Evolutionary conservation across 2,797 vertebrate species (phyloP).

Genomic region (Sciurus carolinensis): DNA sequence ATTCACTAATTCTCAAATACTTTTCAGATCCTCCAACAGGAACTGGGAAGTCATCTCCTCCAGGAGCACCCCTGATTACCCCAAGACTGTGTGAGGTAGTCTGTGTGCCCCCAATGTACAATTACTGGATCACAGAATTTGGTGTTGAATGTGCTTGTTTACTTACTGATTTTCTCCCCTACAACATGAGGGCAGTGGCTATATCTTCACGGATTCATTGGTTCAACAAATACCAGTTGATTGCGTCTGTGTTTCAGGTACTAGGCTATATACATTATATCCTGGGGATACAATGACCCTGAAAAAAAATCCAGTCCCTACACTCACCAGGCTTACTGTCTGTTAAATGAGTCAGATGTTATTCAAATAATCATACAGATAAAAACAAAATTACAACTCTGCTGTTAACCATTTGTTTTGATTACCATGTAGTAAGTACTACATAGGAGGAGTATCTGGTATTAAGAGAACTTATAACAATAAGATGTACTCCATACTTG

Average conservation of each 20-base stretch:
- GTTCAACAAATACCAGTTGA: not conserved
- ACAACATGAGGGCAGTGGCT: not conserved
- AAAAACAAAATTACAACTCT: not conserved
- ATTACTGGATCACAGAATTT: not conserved
- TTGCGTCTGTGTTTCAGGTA: not conserved
- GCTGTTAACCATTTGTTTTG: not conserved
- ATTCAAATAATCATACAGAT: not conserved
- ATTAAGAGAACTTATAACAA: not conserved
- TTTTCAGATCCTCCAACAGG: not conserved
- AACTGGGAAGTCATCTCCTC: not conserved
- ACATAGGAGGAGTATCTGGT: not conserved
- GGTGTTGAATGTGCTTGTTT: not conserved
- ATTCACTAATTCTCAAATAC: not conserved
- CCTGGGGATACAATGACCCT: not conserved
- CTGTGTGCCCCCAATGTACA: fast-evolving
- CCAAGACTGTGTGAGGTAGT: not conserved
- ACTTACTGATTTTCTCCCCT: not conserved
- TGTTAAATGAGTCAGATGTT: not conserved
- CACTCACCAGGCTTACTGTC: not conserved
- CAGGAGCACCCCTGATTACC: not conserved
- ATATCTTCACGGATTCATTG: not conserved
- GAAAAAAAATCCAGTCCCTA: not conserved
- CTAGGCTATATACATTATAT: fast-evolving
- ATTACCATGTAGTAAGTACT: not conserved
- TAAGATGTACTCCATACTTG: too few species aligned